phyloP scores from a whole-genome alignment of 2,888 invertebrate genomes.

The Mesopsocus fuscifrons region DNA sequence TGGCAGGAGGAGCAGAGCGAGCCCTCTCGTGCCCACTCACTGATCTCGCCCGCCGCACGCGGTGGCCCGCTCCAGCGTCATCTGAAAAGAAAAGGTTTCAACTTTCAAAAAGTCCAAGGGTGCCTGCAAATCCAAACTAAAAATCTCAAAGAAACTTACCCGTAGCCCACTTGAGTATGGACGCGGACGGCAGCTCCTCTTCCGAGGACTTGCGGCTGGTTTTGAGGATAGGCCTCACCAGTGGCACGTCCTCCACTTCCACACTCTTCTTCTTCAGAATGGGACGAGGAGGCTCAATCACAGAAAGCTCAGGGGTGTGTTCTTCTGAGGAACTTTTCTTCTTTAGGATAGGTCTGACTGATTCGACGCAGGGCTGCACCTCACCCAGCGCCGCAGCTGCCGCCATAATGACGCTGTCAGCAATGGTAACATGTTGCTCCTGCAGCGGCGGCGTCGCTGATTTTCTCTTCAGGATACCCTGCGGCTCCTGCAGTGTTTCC shows the following conservation, averaged over 20 bases:
- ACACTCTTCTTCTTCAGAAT: conserved; percentile 71
- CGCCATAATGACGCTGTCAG: conserved; percentile 43
- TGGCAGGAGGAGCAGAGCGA: background rate
- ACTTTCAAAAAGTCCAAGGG: no score
- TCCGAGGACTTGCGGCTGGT: conserved; percentile 40
- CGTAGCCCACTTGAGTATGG: conserved; percentile 10
- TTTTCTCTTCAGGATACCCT: conserved; percentile 62
- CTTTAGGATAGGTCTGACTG: conserved; percentile 58
- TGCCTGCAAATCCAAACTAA: no score
- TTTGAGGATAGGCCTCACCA: conserved; percentile 59
- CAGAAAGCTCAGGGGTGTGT: conserved; percentile 18
- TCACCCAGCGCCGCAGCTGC: conserved; percentile 22
- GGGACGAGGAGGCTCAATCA: conserved; percentile 31
- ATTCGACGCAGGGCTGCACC: conserved; percentile 32
- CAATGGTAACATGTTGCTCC: conserved; percentile 45
- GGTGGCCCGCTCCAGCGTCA: background rate
- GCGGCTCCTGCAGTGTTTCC: conserved; percentile 30
- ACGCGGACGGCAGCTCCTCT: conserved; percentile 10
- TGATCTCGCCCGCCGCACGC: background rate
- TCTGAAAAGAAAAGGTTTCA: background rate
- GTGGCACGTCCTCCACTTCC: conserved; percentile 40
- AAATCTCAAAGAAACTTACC: background rate
- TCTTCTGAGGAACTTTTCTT: conserved; percentile 59
- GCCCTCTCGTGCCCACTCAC: background rate
- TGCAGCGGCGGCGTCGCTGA: conserved; percentile 23